These are phyloP conservation scores for Aphidius ervi DNA, from an alignment of 1,140 invertebrate genomes.

Conservation along the genomic window DNA sequence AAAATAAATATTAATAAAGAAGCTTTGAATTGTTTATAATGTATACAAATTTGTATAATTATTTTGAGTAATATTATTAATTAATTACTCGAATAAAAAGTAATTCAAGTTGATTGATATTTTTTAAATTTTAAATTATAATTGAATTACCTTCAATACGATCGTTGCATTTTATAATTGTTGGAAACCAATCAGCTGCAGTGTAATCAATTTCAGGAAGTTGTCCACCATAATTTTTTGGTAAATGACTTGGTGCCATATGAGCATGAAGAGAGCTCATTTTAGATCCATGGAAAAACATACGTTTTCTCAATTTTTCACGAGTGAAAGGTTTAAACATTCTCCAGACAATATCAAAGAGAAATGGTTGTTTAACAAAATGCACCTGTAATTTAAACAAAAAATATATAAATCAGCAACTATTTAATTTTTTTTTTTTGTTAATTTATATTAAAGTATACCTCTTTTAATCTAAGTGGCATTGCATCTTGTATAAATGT, in stretches of 20 bases:
- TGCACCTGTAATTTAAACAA: conserved; percentile 56
- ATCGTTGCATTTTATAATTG: conserved; percentile 58
- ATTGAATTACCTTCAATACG: conserved; percentile 53
- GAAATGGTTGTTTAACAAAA: conserved; percentile 83
- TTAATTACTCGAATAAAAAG: too few species aligned
- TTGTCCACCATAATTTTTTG: conserved; percentile 70
- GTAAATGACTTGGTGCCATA: conserved; percentile 63
- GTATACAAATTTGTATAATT: conserved; percentile 5
- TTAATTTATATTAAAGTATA: conserved; percentile 16
- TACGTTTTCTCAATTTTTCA: conserved; percentile 75
- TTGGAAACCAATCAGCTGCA: conserved; percentile 69
- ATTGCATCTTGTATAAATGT: conserved; percentile 84
- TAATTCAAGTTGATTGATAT: conserved; percentile 4
- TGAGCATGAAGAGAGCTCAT: conserved; percentile 68
- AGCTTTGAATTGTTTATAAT: too few species aligned
- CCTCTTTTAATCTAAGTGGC: conserved; percentile 81
- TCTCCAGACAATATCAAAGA: conserved; percentile 84
- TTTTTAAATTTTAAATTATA: neutral
- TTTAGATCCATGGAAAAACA: conserved; percentile 74
- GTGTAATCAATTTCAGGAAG: conserved; percentile 71
- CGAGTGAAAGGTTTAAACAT: conserved; percentile 84
- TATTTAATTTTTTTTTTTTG: too few species aligned
- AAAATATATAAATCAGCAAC: neutral
- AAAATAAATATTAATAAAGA: neutral
- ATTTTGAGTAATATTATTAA: neutral